A percentile compares a stretch with the other conserved stretches of the same genome.
phyloP scores from a whole-genome alignment of 2,113 vertebrate species.

The Halcyon senegalensis region DNA sequence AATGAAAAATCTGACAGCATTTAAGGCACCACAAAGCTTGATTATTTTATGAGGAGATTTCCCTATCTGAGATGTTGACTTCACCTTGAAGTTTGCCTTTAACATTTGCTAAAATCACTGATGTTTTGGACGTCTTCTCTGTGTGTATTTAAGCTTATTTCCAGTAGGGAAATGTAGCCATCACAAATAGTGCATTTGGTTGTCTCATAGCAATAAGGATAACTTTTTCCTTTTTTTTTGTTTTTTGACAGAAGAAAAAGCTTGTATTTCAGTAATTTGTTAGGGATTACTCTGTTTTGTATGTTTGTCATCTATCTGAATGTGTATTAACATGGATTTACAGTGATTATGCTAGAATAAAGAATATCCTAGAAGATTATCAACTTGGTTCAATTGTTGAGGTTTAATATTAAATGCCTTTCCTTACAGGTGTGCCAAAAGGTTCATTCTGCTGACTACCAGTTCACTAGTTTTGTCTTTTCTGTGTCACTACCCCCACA shows the following conservation, averaged over 20 bases:
- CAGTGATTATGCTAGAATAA: neutral
- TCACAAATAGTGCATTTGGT: neutral
- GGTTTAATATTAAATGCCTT: neutral
- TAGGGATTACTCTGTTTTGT: neutral
- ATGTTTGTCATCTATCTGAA: neutral
- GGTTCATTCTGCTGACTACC: conserved; percentile 82
- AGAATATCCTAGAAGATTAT: neutral
- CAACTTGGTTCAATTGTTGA: neutral
- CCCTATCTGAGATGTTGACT: neutral
- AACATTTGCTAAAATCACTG: neutral
- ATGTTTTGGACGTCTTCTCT: neutral
- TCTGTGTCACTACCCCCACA: conserved; percentile 94
- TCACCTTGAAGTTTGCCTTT: neutral
- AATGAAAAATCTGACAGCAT: neutral
- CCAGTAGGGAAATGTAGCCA: neutral
- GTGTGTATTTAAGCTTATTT: neutral
- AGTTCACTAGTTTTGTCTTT: conserved; percentile 88
- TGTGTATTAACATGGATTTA: neutral
- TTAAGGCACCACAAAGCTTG: neutral
- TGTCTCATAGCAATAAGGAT: neutral
- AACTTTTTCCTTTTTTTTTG: neutral
- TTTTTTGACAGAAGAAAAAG: neutral
- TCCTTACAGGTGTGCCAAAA: conserved; percentile 84
- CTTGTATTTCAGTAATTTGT: neutral
- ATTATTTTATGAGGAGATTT: neutral